Conservation (phyloP, 2,888 invertebrate genomes). For the Drosophila lutescens region DNA sequence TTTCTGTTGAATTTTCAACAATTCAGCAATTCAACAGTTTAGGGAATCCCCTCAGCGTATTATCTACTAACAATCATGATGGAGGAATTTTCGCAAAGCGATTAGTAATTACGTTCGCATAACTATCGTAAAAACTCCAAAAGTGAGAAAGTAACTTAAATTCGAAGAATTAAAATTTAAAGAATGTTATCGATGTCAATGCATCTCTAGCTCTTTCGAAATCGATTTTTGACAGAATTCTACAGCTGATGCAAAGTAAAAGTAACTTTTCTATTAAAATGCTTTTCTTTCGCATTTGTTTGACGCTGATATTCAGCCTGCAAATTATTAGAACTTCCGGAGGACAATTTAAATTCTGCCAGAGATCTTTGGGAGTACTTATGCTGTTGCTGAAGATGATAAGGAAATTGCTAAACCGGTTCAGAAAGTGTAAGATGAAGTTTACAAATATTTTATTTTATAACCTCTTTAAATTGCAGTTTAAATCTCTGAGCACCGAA, state of each 20-base stretch:
- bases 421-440: neutral
- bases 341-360: neutral
- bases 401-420: too few species aligned
- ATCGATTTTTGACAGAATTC: neutral
- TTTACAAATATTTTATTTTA: neutral
- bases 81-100: too few species aligned
- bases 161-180: neutral
- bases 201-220: neutral
- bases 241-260: neutral
- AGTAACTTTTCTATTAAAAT: neutral
- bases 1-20: too few species aligned
- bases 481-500: neutral
- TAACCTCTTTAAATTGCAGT: neutral
- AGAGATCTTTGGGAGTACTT: neutral
- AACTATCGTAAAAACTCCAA: too few species aligned
- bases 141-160: too few species aligned
- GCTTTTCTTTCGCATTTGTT: neutral
- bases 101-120: too few species aligned
- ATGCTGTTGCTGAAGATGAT: neutral
- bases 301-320: neutral
- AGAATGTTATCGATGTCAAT: neutral
- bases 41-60: too few species aligned
- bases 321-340: neutral
- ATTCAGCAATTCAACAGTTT: too few species aligned
- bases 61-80: too few species aligned